Evolutionary conservation across 1,140 invertebrate species (phyloP).

Genomic region (Calliphora vicina): DNA sequence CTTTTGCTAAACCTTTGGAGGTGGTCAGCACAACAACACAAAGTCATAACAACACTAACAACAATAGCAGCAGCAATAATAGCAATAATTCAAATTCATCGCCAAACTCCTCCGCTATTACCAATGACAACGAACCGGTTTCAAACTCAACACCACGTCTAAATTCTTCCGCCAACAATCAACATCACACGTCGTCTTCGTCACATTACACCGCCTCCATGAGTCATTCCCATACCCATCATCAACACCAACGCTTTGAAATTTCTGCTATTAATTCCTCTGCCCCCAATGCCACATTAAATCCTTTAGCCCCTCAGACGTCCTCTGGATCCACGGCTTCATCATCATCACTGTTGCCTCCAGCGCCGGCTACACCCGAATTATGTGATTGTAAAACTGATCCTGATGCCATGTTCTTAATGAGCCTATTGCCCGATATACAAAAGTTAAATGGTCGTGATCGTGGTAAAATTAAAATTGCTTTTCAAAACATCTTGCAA

Average conservation of each 20-base stretch:
- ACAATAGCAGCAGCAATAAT: conserved; percentile 36
- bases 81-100: conserved; percentile 33
- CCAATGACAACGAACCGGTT: conserved; percentile 28
- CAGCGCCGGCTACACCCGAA: conserved; percentile 40
- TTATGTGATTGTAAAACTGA: conserved; percentile 60
- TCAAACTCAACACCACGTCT: not conserved
- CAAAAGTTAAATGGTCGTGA: conserved; percentile 59
- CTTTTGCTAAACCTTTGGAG: conserved; percentile 52
- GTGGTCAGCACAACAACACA: conserved; percentile 58
- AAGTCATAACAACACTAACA: conserved; percentile 29
- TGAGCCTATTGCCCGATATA: conserved; percentile 60
- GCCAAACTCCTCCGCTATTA: not conserved
- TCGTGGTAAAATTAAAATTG: conserved; percentile 61
- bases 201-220: not conserved
- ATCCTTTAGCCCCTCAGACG: not conserved
- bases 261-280: not conserved
- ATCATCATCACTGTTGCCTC: not conserved
- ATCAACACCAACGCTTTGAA: conserved; percentile 32
- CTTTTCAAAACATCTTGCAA: conserved; percentile 60
- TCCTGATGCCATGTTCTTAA: conserved; percentile 61
- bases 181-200: not conserved
- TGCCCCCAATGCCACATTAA: not conserved
- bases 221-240: conserved; percentile 39
- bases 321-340: not conserved
- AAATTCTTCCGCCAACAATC: not conserved